Conservation (phyloP, 2,113 vertebrate genomes). For the Bungarus multicinctus region DNA sequence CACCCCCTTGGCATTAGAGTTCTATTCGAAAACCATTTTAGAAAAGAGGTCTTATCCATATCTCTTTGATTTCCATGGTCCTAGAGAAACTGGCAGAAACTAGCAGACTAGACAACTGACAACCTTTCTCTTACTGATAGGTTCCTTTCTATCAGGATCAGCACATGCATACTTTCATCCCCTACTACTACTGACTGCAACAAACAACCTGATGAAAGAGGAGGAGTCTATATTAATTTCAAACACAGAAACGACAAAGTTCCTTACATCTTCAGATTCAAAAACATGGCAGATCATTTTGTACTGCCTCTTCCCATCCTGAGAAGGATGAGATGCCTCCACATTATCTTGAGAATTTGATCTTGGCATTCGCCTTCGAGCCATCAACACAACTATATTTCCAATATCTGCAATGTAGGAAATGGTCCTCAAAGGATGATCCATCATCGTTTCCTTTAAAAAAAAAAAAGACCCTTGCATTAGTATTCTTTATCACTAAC, state of each 20-base stretch:
- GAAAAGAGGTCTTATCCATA: not conserved
- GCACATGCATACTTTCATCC: not conserved
- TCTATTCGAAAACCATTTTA: not conserved
- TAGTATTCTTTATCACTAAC: not conserved
- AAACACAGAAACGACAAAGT: conserved; percentile 33
- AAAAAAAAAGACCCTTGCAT: conserved; percentile 15
- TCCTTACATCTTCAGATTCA: conserved; percentile 95
- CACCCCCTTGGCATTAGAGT: not conserved
- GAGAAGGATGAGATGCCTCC: conserved; percentile 87
- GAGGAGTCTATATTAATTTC: not conserved
- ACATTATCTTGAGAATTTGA: conserved; percentile 88
- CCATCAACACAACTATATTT: conserved; percentile 96
- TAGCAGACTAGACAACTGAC: not conserved
- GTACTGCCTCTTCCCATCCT: conserved; percentile 92
- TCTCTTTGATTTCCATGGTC: not conserved
- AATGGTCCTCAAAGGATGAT: conserved; percentile 93
- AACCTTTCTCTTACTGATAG: not conserved
- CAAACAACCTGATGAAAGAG: not conserved
- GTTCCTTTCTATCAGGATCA: not conserved
- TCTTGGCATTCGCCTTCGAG: conserved; percentile 86
- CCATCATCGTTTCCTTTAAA: conserved; percentile 95
- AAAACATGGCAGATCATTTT: conserved; percentile 99
- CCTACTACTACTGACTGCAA: not conserved
- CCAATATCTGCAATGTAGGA: conserved; percentile 98
- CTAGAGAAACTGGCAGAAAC: not conserved